These are phyloP conservation scores for Drosophila sechellia DNA, from an alignment of 1,140 invertebrate species.

Conservation along the genomic window DNA sequence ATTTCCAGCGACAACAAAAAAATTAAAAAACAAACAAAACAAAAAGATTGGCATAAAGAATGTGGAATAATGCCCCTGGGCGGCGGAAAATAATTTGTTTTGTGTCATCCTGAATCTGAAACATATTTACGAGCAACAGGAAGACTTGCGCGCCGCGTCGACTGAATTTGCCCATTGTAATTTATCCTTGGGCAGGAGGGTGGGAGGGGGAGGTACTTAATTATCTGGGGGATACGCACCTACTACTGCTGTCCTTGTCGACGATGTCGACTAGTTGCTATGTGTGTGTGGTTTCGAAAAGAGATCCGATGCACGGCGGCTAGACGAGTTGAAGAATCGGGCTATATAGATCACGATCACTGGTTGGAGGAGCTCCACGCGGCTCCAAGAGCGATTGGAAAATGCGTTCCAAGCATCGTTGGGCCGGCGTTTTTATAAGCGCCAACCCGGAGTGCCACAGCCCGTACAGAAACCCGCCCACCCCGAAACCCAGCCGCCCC, in stretches of 20 bases:
- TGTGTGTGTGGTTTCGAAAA: conserved; percentile 6
- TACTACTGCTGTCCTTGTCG: conserved; percentile 41
- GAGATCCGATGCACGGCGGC: conserved; percentile 8
- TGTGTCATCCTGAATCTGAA: conserved; percentile 1
- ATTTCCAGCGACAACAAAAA: background rate
- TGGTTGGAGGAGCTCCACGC: conserved; percentile 79
- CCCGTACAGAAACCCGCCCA: background rate
- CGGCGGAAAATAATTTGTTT: conserved; percentile 19
- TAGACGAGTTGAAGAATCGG: conserved; percentile 12
- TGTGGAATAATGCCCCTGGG: conserved; percentile 47
- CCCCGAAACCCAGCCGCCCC: background rate
- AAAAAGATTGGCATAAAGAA: conserved; percentile 14
- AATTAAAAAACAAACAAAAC: conserved; percentile 1
- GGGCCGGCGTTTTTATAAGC: conserved; percentile 68
- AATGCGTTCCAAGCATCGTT: conserved; percentile 71
- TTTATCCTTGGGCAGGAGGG: conserved; percentile 34
- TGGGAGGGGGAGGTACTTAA: background rate
- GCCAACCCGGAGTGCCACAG: background rate
- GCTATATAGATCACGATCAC: conserved; percentile 44
- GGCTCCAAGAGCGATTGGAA: conserved; percentile 81
- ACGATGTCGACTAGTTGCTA: conserved; percentile 21
- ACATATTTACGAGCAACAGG: conserved; percentile 39
- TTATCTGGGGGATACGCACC: conserved; percentile 47
- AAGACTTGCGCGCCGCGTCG: conserved; percentile 9
- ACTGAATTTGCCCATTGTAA: conserved; percentile 35